Evolutionary conservation across 2,797 vertebrate species (phyloP).

Genomic region (Manis crassicaudata): DNA sequence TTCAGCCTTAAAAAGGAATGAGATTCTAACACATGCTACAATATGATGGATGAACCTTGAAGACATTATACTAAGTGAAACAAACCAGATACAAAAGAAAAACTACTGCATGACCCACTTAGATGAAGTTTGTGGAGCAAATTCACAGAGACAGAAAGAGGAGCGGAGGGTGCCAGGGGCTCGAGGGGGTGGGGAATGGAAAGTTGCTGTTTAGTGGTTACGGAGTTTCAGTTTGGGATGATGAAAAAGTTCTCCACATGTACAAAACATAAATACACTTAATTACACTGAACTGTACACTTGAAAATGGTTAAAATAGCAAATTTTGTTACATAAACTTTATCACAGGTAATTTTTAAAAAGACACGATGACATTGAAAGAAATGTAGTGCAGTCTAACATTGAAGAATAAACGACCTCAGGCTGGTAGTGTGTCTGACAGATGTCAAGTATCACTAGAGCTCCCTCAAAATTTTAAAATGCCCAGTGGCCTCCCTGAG

Average conservation of each 20-base stretch:
- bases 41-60: background rate
- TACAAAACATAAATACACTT: background rate
- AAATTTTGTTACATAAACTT: background rate
- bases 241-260: background rate
- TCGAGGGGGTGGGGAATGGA: background rate
- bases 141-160: background rate
- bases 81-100: background rate
- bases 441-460: too few relatives aligned
- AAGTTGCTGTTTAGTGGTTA: background rate
- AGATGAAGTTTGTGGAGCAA: background rate
- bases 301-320: background rate
- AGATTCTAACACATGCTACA: background rate
- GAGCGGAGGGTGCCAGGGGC: background rate
- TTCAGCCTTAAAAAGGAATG: background rate
- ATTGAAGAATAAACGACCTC: background rate
- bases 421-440: background rate
- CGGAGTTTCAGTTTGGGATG: background rate
- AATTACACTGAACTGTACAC: background rate
- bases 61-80: background rate
- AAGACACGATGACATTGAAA: background rate
- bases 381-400: too few relatives aligned
- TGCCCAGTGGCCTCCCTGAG: too few relatives aligned
- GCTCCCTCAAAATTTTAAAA: background rate
- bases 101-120: background rate
- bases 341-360: background rate